Base-by-base conservation (phyloP, 2,888 invertebrate genomes). In the Lithosia quadra region DNA sequence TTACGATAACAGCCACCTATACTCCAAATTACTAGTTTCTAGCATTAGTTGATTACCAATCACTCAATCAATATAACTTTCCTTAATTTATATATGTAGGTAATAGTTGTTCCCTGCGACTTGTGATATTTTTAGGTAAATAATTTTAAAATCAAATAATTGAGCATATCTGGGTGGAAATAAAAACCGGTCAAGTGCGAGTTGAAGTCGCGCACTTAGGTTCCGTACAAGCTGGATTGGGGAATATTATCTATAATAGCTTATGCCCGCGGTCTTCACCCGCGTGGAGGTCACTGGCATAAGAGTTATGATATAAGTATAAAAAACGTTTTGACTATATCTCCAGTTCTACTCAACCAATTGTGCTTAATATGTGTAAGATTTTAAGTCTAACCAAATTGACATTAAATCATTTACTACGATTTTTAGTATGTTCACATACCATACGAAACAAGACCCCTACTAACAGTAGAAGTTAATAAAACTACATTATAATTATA, bases 401-500 rank as follows among this genome's bases (percentile, higher is more conserved):
- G n/a, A n/a, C n/a, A n/a, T n/a, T n/a, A n/a, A n/a, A n/a, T n/a
- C n/a, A n/a, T n/a, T n/a, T n/a, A n/a, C n/a, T n/a, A n/a, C n/a
- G n/a, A n/a, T n/a, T 43, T 43, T 43, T 43, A 0, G 49, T 49
- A n/a, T 49, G n/a, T n/a, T 49, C n/a, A n/a, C 2, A 28, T 28
- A 28, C 28, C 5, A 4, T 5, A 28, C 28, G 49, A n/a, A 9
- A 8, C n/a, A n/a, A n/a, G 8, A 2, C 49, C n/a, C n/a, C n/a
- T n/a, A 18, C 9, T 4, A 5, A 18, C 18, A 43, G 49, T 49
- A 43, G 43, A 43, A 43, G 49, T 49, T 49, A 1, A n/a, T 43
- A 43, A 43, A 43, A 43, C 43, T 43, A 18, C 58, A 68, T 65
- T 67, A 56, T 62, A 67, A 70, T 69, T 57, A 78, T 72, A 67